These are phyloP conservation scores for Thunnus maccoyii DNA, from an alignment of 2,113 vertebrate species.

Conservation along the genomic window DNA sequence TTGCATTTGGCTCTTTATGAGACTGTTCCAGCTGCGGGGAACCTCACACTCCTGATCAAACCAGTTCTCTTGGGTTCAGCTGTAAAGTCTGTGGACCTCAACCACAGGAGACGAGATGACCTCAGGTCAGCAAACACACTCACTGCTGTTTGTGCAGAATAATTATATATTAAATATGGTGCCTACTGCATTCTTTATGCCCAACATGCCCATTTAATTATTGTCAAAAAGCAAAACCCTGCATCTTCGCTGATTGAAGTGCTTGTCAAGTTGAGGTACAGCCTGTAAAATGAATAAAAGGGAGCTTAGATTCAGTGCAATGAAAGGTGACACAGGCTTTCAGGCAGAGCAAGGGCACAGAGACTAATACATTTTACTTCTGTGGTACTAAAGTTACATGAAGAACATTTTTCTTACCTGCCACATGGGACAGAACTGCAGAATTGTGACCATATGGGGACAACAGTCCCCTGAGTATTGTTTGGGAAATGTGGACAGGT, in stretches of 20 bases:
- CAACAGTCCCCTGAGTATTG: constrained; percentile 45
- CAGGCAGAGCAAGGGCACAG: constrained; percentile 45
- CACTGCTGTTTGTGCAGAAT: background rate
- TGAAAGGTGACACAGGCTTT: constrained; percentile 24
- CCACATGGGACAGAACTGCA: constrained; percentile 29
- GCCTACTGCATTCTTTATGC: constrained; percentile 2
- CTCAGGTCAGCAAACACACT: constrained; percentile 72
- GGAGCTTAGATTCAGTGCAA: background rate
- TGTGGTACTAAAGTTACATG: constrained; percentile 13
- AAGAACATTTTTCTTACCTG: constrained; percentile 24
- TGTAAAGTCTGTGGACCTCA: constrained; percentile 53
- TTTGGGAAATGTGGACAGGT: constrained; percentile 60
- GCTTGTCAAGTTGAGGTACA: constrained; percentile 43
- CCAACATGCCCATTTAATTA: constrained; percentile 22
- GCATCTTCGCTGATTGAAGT: constrained; percentile 33
- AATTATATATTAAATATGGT: background rate
- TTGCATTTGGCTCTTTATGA: constrained; percentile 80
- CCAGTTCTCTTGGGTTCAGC: constrained; percentile 47
- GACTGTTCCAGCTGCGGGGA: constrained; percentile 63
- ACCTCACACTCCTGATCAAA: constrained; percentile 79
- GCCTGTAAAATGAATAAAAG: constrained; percentile 11
- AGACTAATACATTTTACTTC: constrained; percentile 30
- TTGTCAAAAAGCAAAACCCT: constrained; percentile 25
- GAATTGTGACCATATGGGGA: constrained; percentile 1
- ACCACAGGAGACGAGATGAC: constrained; percentile 26